Evolutionary conservation across 2,797 vertebrate genomes (phyloP).

Genomic region (Odontamblyopus rebecca): DNA sequence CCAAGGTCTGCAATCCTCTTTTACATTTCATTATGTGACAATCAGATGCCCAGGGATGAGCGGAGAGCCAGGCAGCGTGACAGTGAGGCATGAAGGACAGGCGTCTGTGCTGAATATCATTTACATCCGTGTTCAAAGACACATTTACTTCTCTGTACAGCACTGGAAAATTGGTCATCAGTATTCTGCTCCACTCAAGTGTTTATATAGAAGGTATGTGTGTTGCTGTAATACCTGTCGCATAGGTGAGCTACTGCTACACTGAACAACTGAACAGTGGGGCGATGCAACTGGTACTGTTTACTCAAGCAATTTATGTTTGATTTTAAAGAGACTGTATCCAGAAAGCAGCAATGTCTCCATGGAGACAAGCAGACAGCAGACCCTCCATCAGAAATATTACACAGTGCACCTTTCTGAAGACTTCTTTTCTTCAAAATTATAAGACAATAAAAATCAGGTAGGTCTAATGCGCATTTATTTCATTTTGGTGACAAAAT

Average conservation of each 20-base stretch:
- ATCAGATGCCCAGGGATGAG: conserved; percentile 50
- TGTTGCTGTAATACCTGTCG: conserved; percentile 1
- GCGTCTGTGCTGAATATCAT: conserved; percentile 26
- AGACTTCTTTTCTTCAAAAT: too few relatives aligned
- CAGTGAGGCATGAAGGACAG: conserved; percentile 59
- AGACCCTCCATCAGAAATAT: too few relatives aligned
- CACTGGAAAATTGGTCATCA: conserved; percentile 7
- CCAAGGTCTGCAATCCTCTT: conserved; percentile 44
- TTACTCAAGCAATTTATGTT: background rate
- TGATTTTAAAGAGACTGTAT: background rate
- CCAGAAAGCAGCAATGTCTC: too few relatives aligned
- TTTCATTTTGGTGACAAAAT: too few relatives aligned
- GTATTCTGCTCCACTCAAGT: background rate
- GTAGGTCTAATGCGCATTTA: too few relatives aligned
- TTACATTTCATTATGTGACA: conserved; percentile 55
- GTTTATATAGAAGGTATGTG: conserved; percentile 8
- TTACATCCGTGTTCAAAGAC: conserved; percentile 40
- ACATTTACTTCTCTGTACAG: conserved; percentile 13
- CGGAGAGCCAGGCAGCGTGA: conserved; percentile 50
- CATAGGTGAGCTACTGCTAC: conserved; percentile 14
- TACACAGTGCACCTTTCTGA: too few relatives aligned
- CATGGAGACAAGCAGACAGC: too few relatives aligned
- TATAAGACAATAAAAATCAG: too few relatives aligned
- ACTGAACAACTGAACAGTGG: background rate
- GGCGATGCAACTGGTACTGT: background rate